Conservation (phyloP, 2,113 vertebrate species). For the Apodemus sylvaticus region DNA sequence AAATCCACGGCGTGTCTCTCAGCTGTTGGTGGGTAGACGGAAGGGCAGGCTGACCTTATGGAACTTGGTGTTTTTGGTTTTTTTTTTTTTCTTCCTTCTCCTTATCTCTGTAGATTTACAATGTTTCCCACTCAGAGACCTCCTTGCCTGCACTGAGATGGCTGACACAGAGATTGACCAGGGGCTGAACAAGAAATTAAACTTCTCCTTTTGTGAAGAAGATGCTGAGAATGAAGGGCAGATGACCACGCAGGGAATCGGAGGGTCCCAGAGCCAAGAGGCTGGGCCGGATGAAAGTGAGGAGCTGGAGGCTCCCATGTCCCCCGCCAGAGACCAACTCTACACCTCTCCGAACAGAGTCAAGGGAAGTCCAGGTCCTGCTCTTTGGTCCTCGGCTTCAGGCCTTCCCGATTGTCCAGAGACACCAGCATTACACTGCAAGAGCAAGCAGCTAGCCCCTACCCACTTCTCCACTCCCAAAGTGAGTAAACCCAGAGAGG, state of each 20-base stretch:
- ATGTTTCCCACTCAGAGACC: background rate
- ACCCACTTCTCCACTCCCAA: constrained; percentile 92
- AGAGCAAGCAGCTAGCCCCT: constrained; percentile 88
- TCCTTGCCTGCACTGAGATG: constrained; percentile 70
- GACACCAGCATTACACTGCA: constrained; percentile 87
- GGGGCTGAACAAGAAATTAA: constrained; percentile 85
- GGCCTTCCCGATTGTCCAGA: constrained; percentile 52
- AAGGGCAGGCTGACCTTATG: fast-evolving
- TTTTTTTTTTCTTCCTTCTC: background rate
- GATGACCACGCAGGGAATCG: constrained; percentile 68
- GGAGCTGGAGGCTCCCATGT: constrained; percentile 43
- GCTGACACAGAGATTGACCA: constrained; percentile 71
- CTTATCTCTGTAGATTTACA: fast-evolving
- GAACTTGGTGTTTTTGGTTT: background rate
- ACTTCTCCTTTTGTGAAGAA: constrained; percentile 90
- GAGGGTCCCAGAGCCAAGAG: background rate
- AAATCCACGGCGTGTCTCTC: fast-evolving
- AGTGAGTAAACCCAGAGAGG: constrained; percentile 80
- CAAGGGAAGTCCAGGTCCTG: constrained; percentile 62
- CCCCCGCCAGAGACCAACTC: constrained; percentile 61
- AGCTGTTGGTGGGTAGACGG: background rate
- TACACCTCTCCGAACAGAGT: background rate
- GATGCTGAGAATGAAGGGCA: constrained; percentile 79
- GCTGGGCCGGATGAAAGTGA: background rate
- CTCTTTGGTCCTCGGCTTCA: background rate